phyloP scores from a whole-genome alignment of 2,888 invertebrate species.

The Marasmarcha lunaedactyla region DNA sequence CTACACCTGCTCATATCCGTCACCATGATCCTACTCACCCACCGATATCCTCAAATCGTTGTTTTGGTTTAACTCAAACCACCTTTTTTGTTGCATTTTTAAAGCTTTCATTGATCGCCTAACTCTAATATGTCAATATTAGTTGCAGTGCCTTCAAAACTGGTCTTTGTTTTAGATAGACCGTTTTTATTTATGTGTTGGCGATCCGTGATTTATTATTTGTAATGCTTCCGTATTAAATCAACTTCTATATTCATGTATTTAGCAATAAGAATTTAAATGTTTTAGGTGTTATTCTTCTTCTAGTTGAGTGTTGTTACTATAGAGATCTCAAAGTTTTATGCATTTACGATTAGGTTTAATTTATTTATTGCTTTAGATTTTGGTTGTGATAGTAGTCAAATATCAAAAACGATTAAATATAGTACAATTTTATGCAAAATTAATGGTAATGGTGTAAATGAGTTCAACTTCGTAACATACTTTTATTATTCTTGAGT shows the following conservation, averaged over 20 bases:
- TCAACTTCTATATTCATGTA: constrained; percentile 1
- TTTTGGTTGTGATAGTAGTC: constrained; percentile 25
- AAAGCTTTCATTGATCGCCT: constrained; percentile 30
- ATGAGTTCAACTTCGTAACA: no score
- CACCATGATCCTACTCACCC: constrained; percentile 75
- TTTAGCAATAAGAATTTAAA: constrained; percentile 25
- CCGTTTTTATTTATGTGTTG: constrained; percentile 17
- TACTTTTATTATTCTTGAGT: no score
- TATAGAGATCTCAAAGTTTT: no score
- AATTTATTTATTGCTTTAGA: constrained; percentile 36
- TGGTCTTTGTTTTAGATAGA: background rate
- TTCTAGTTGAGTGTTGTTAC: no score
- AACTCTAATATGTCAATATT: constrained; percentile 33
- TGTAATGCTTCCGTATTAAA: no score
- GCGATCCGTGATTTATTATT: constrained; percentile 27
- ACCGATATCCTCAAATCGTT: constrained; percentile 76
- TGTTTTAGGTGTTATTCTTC: no score
- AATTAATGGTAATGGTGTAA: no score
- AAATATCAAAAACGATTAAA: constrained; percentile 6
- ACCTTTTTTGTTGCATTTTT: constrained; percentile 13
- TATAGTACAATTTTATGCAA: no score
- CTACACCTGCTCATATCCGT: constrained; percentile 75
- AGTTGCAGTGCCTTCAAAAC: constrained; percentile 45
- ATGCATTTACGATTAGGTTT: no score
- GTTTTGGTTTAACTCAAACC: constrained; percentile 67